phyloP scores from a whole-genome alignment of 2,888 invertebrate genomes.

The Tetanocera ferruginea region DNA sequence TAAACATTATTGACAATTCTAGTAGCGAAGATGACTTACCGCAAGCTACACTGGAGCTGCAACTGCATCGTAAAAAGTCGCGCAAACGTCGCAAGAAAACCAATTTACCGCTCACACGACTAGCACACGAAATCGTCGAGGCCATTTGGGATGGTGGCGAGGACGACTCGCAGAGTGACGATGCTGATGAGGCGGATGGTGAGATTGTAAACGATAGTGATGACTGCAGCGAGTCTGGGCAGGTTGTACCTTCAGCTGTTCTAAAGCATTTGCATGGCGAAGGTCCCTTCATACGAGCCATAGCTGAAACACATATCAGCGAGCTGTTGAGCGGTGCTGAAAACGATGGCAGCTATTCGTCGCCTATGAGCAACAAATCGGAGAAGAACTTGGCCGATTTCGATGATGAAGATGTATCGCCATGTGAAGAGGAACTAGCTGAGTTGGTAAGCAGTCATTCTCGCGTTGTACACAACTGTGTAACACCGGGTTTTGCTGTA shows the following conservation, averaged over 20 bases:
- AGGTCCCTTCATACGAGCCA: constrained; percentile 72
- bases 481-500: constrained; percentile 64
- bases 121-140: constrained; percentile 72
- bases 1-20: constrained; percentile 67
- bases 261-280: constrained; percentile 71
- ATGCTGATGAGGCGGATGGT: constrained; percentile 65
- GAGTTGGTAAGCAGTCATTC: constrained; percentile 76
- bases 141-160: constrained; percentile 76
- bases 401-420: constrained; percentile 91
- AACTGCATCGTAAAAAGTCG: constrained; percentile 64
- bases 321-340: constrained; percentile 74
- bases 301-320: constrained; percentile 68
- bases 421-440: constrained; percentile 87
- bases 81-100: constrained; percentile 66
- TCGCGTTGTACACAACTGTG: constrained; percentile 64
- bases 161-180: constrained; percentile 73
- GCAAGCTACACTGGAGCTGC: constrained; percentile 62
- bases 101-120: constrained; percentile 60
- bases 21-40: constrained; percentile 65
- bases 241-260: constrained; percentile 67
- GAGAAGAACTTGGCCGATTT: constrained; percentile 96
- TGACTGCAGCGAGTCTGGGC: constrained; percentile 68
- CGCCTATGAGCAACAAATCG: constrained; percentile 91
- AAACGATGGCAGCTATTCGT: constrained; percentile 92
- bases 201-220: constrained; percentile 68